These are phyloP conservation scores for Corythoichthys intestinalis DNA, from an alignment of 2,113 vertebrate genomes.

Conservation along the genomic window DNA sequence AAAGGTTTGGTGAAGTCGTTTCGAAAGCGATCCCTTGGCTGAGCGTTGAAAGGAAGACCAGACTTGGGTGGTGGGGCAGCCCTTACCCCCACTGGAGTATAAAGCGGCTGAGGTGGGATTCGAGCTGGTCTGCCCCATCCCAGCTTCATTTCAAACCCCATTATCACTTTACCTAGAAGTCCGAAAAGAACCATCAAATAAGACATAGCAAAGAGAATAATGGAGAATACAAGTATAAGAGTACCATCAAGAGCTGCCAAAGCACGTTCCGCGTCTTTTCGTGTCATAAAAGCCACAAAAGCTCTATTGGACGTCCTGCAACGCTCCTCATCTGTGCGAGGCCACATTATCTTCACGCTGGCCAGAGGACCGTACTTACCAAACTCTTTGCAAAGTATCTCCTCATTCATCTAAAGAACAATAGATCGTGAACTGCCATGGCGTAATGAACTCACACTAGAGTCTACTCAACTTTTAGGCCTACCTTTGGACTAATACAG, in stretches of 20 bases:
- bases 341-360: constrained; percentile 84
- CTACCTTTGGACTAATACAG: constrained; percentile 80
- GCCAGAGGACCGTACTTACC: constrained; percentile 78
- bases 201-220: neutral
- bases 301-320: constrained; percentile 75
- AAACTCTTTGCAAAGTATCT: constrained; percentile 81
- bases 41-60: constrained; percentile 78
- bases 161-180: constrained; percentile 72
- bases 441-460: neutral
- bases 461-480: neutral
- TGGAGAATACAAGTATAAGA: neutral
- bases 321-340: constrained; percentile 76
- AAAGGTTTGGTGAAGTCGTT: constrained; percentile 77
- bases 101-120: constrained; percentile 76
- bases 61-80: constrained; percentile 74
- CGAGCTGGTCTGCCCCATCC: constrained; percentile 80
- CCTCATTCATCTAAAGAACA: constrained; percentile 75
- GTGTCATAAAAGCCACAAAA: constrained; percentile 80
- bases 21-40: constrained; percentile 75
- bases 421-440: neutral
- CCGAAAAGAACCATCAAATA: neutral
- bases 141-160: constrained; percentile 81
- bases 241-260: constrained; percentile 75
- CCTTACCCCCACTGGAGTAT: constrained; percentile 73
- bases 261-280: constrained; percentile 77